These are phyloP conservation scores for Drosophila quinaria DNA, from an alignment of 2,888 invertebrate genomes.

Conservation along the genomic window DNA sequence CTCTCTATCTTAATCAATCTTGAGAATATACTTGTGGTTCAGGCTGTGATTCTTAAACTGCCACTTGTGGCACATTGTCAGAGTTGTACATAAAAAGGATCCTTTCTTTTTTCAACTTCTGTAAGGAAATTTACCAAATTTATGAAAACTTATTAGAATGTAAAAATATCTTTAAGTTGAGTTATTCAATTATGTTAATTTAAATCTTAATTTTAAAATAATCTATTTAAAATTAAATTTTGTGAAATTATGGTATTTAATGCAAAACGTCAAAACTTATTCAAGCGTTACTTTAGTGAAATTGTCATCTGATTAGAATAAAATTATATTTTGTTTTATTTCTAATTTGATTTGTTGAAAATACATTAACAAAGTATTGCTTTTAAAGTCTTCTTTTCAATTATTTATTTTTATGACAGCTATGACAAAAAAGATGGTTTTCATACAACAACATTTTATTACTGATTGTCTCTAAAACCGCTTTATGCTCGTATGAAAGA, in stretches of 20 bases:
- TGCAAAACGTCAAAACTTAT: no score
- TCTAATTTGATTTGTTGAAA: no score
- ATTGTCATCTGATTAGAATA: no score
- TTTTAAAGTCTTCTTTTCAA: no score
- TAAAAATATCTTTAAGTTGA: background rate
- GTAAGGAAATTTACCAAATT: background rate
- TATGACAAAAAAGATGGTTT: no score
- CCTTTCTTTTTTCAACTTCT: background rate
- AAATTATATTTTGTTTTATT: no score
- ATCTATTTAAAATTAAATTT: background rate
- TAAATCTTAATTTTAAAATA: background rate
- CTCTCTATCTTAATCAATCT: slow-evolving; percentile 26
- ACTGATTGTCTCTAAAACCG: no score
- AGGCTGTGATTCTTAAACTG: slow-evolving; percentile 31
- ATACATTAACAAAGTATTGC: no score
- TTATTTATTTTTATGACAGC: no score
- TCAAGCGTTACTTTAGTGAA: no score
- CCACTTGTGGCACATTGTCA: slow-evolving; percentile 61
- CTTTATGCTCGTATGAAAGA: no score
- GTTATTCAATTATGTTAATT: background rate
- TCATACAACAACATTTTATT: no score
- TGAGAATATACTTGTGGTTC: slow-evolving; percentile 27
- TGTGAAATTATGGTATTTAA: background rate
- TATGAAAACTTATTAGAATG: background rate
- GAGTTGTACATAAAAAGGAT: slow-evolving; percentile 22